Percentiles rank a stretch among this genome's conserved stretches.
Conservation (phyloP, 2,888 invertebrate genomes). For the Eulithis prunata region DNA sequence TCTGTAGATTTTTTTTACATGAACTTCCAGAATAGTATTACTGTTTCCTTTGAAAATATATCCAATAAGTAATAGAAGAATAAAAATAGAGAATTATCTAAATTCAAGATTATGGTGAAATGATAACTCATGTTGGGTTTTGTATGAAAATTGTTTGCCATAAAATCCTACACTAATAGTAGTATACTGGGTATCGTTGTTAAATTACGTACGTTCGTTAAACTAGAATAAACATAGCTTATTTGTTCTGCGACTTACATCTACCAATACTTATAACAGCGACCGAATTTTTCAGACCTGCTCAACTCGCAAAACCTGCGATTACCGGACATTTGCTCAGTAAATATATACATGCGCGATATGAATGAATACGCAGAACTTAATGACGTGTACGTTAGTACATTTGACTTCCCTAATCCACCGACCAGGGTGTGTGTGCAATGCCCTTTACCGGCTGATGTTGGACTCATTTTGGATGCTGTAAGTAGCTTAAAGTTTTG, state of each 20-base stretch:
- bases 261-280: neutral
- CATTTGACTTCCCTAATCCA: slow-evolving; percentile 90
- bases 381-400: slow-evolving; percentile 90
- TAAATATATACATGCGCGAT: slow-evolving; percentile 93
- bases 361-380: slow-evolving; percentile 91
- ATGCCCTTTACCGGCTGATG: slow-evolving; percentile 88
- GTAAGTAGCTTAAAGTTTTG: slow-evolving; percentile 63
- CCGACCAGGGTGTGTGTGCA: slow-evolving; percentile 95
- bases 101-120: no score
- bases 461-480: slow-evolving; percentile 91
- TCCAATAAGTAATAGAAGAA: no score
- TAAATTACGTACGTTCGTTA: no score
- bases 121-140: no score
- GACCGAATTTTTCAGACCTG: slow-evolving; percentile 69
- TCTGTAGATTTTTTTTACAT: neutral
- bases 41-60: no score
- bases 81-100: no score
- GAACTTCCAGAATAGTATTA: neutral
- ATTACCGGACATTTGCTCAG: slow-evolving; percentile 89
- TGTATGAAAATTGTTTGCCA: no score
- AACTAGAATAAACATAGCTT: no score
- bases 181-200: no score
- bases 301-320: slow-evolving; percentile 78
- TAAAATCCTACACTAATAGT: no score
- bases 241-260: neutral